Evolutionary conservation across 2,888 invertebrate species (phyloP).

Genomic region (Belgica antarctica): DNA sequence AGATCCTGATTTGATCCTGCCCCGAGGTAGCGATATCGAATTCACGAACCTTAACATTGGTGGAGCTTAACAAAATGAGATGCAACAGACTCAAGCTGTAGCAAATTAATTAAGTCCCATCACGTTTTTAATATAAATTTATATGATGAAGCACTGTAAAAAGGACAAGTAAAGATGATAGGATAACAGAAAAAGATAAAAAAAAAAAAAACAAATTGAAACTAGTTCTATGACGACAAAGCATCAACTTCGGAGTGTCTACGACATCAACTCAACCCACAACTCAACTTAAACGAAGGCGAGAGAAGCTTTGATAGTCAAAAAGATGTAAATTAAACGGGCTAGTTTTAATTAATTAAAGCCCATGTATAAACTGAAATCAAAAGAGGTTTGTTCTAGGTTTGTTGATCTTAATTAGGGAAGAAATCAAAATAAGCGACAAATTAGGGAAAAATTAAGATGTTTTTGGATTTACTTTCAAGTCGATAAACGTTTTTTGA

Average conservation of each 20-base stretch:
- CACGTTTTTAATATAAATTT: slow-evolving; percentile 42
- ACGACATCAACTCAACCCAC: background rate
- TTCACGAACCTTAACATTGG: slow-evolving; percentile 53
- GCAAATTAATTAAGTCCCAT: slow-evolving; percentile 41
- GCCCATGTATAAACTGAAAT: background rate
- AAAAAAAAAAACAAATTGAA: background rate
- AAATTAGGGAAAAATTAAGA: too few relatives aligned
- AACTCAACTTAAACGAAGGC: background rate
- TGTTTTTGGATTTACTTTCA: too few relatives aligned
- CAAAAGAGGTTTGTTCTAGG: background rate
- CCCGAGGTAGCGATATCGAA: slow-evolving; percentile 55
- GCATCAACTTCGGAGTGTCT: background rate
- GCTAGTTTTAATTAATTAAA: slow-evolving; percentile 1
- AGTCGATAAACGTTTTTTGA: too few relatives aligned
- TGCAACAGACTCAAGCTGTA: slow-evolving; percentile 36
- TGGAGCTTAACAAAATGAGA: slow-evolving; percentile 50
- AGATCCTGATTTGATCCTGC: slow-evolving; percentile 56
- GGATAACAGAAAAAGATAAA: background rate
- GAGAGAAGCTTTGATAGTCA: background rate
- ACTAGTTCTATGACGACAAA: background rate
- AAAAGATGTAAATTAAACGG: background rate
- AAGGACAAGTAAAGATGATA: slow-evolving; percentile 1
- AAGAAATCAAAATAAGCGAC: too few relatives aligned
- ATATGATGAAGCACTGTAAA: slow-evolving; percentile 2
- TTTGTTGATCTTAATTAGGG: background rate